Evolutionary conservation across 2,888 invertebrate genomes (phyloP).

Genomic region (Ctenicera cuprea): DNA sequence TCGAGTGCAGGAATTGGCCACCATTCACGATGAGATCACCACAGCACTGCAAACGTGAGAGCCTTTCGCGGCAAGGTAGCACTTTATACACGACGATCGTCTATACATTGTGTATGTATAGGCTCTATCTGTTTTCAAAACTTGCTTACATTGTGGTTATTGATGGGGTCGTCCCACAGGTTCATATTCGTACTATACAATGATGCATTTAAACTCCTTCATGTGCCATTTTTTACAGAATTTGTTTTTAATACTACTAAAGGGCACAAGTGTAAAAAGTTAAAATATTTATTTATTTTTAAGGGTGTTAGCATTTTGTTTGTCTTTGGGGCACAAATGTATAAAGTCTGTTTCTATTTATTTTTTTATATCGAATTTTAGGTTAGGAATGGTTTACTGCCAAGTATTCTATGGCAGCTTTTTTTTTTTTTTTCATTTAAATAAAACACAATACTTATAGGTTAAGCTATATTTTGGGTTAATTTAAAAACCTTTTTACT

Average conservation of each 20-base stretch:
- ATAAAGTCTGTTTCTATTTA: slow-evolving; percentile 10
- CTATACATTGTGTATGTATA: slow-evolving; percentile 40
- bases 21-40: slow-evolving; percentile 88
- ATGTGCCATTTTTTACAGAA: slow-evolving; percentile 42
- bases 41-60: slow-evolving; percentile 83
- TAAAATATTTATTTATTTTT: slow-evolving; percentile 13
- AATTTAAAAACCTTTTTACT: no score
- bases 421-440: background rate
- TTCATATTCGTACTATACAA: slow-evolving; percentile 45
- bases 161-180: slow-evolving; percentile 31
- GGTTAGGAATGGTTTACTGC: background rate
- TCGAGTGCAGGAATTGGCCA: slow-evolving; percentile 86
- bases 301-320: slow-evolving; percentile 7
- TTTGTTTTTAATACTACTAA: slow-evolving; percentile 16
- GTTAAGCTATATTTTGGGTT: background rate
- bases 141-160: slow-evolving; percentile 48
- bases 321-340: slow-evolving; percentile 11
- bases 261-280: slow-evolving; percentile 28
- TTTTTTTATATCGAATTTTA: slow-evolving; percentile 6
- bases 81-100: slow-evolving; percentile 30
- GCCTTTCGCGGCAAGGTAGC: slow-evolving; percentile 30
- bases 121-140: slow-evolving; percentile 38
- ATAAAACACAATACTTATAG: background rate
- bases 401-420: slow-evolving; percentile 9
- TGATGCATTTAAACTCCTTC: slow-evolving; percentile 46